A percentile compares a stretch with the other conserved stretches of the same genome.
phyloP scores from a whole-genome alignment of 2,113 vertebrate species.

The Chloroceryle aenea region DNA sequence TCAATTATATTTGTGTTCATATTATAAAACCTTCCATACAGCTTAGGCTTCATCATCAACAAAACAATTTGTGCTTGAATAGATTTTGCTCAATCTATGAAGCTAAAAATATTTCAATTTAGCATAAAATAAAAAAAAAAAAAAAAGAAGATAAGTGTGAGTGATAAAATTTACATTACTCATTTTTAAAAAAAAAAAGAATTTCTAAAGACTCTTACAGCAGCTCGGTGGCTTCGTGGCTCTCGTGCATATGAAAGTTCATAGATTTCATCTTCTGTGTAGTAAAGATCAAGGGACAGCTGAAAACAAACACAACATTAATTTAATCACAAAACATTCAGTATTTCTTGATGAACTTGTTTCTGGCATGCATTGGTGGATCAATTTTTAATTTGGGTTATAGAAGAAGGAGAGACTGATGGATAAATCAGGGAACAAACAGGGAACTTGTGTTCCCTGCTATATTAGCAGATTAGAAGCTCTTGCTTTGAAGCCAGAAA shows the following conservation, averaged over 20 bases:
- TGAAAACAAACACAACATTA: constrained; percentile 68
- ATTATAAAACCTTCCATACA: background rate
- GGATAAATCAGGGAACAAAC: background rate
- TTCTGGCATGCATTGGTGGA: background rate
- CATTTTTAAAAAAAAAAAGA: background rate
- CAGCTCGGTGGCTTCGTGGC: constrained; percentile 88
- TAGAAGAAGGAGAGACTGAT: background rate
- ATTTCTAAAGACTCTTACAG: constrained; percentile 78
- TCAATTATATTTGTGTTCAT: background rate
- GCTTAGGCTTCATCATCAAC: background rate
- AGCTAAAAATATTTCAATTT: background rate
- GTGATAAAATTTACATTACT: background rate
- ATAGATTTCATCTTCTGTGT: constrained; percentile 96
- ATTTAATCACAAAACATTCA: background rate
- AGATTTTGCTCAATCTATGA: background rate
- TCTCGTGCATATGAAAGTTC: constrained; percentile 94
- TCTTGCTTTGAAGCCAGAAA: background rate
- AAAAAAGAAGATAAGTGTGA: background rate
- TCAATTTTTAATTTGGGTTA: background rate
- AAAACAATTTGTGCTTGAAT: background rate
- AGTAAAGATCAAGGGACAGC: constrained; percentile 95
- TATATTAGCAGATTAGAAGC: background rate
- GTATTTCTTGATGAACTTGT: background rate
- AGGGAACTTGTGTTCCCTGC: background rate
- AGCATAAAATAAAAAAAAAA: background rate